These are phyloP conservation scores for Myotis vivesi DNA, from an alignment of 2,797 vertebrate genomes.

Conservation along the genomic window DNA sequence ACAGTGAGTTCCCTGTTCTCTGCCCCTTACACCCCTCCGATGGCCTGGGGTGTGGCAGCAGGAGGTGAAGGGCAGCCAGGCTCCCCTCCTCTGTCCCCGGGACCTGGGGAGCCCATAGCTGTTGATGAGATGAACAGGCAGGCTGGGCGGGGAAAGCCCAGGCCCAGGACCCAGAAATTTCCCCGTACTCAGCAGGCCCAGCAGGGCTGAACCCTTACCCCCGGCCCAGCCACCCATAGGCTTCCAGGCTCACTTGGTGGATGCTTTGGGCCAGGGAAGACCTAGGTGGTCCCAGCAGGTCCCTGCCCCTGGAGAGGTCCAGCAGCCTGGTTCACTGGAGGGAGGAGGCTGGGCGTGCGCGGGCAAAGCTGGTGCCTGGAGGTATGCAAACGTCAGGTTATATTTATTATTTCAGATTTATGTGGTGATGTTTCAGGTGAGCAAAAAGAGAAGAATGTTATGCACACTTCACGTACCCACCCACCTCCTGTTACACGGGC, in stretches of 20 bases:
- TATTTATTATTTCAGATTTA: background rate
- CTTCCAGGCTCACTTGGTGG: background rate
- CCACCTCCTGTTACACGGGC: background rate
- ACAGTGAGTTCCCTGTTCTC: background rate
- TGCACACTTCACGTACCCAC: rapidly evolving
- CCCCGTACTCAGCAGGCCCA: background rate
- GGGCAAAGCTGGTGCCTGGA: background rate
- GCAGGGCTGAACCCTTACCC: background rate
- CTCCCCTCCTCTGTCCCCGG: background rate
- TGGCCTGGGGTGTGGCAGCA: background rate
- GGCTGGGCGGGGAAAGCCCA: background rate
- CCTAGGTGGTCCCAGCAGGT: background rate
- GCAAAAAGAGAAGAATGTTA: background rate
- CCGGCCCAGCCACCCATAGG: background rate
- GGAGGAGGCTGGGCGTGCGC: background rate
- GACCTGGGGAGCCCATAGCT: background rate
- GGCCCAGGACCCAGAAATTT: background rate
- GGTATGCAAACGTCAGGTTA: background rate
- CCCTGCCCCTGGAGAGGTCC: background rate
- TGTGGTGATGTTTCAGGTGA: background rate
- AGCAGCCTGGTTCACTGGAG: background rate
- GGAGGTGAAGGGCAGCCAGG: background rate
- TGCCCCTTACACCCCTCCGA: background rate
- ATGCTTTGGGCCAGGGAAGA: background rate
- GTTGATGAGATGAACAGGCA: background rate